Evolutionary conservation across 2,888 invertebrate genomes (phyloP).

Genomic region (Eumacrocentrus americanus): DNA sequence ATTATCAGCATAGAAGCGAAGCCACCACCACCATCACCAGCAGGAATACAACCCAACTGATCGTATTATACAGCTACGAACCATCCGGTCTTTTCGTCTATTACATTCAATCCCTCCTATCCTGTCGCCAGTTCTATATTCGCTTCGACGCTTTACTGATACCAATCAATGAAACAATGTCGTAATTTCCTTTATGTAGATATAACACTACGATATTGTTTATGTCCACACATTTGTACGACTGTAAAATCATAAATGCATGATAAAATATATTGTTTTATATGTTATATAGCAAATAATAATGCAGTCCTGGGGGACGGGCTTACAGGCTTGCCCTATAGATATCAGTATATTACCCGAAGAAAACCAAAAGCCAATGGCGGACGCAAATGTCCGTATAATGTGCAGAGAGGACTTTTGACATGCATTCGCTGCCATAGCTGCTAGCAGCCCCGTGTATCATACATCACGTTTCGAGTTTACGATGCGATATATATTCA

Average conservation of each 20-base stretch:
- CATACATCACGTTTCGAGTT: conserved; percentile 54
- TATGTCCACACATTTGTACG: no score
- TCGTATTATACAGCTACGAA: background rate
- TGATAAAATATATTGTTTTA: no score
- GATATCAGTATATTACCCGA: no score
- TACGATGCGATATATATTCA: conserved; percentile 54
- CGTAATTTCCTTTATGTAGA: no score
- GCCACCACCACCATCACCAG: background rate
- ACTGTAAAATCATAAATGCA: no score
- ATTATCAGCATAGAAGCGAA: conserved; percentile 11
- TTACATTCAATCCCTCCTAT: conserved; percentile 14
- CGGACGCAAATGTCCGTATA: no score
- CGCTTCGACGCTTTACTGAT: conserved; percentile 11
- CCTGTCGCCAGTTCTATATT: background rate
- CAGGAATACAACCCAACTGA: background rate
- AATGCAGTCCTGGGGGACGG: no score
- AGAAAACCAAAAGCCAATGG: no score
- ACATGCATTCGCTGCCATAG: background rate
- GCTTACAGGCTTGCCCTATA: no score
- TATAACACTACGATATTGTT: no score
- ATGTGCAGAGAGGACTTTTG: no score
- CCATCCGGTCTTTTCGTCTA: conserved; percentile 4
- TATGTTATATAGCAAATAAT: no score
- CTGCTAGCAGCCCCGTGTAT: background rate
- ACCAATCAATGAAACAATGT: conserved; percentile 20